Evolutionary conservation across 2,797 vertebrate species (phyloP), one percentile per base, ranked within the genome.

Genomic region (Melanotaenia maccullochi): DNA sequence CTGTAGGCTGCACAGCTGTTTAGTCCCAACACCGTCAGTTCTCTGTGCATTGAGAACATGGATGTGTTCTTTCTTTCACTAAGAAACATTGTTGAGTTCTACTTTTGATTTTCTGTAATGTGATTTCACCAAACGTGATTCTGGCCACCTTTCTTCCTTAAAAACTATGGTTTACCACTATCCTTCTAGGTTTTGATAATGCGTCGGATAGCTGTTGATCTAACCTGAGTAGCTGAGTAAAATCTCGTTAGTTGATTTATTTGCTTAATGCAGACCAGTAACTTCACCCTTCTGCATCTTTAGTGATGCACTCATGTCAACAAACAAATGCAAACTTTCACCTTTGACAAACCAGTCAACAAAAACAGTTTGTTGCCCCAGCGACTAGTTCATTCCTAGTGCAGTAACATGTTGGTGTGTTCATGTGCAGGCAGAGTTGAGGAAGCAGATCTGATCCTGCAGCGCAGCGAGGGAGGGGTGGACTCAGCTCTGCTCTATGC

Each of bases 381-480:
- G 58, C 40, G 9, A 63, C 2, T 0, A 42, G 30, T 18, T 16
- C 5, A 36, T 66, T 60, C 2, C 7, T 56, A 42, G 57, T 51
- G n/a, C 14, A 35, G 25, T 81, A 44, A 76, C 18, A 18, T 30
- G 60, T 78, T 24, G 69, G 32, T 55, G 56, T 86, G 78, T 83
- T 3, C 55, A 56, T 22, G 28, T 49, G 64, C 30, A 95, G 94
- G 79, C 60, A 81, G 90, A 0, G 88, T 85, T 0, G 96, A 97
- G 82, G 96, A 96, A 28, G 97, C 97, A 86, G 97, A 99, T 0
- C 86, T 96, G 76, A 93, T 97, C 59, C 94, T 99, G 16, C 98
- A 99, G 93, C 95, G 86, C 76, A 97, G 96, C 0, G 97, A 99
- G 75, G 97, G 97, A 0, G 98, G 98, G 0, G 95, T 99, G 35